Conservation (phyloP, 2,888 invertebrate species). For the Lottia scabra region DNA sequence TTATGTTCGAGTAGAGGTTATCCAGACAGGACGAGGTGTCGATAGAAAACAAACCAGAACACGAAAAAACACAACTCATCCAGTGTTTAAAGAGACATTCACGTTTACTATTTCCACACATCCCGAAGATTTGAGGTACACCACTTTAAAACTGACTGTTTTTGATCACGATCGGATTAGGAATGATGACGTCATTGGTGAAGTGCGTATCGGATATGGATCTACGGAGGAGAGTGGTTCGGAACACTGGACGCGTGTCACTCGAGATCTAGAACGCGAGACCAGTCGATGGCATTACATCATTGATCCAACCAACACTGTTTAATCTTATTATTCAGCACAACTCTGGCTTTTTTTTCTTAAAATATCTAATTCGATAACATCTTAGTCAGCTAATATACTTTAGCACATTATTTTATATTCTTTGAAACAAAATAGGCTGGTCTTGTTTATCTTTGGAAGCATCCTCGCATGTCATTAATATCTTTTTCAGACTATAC, state of each 20-base stretch:
- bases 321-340: no score
- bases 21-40: constrained; percentile 56
- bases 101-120: constrained; percentile 58
- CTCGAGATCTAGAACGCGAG: constrained; percentile 65
- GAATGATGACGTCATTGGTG: constrained; percentile 68
- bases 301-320: constrained; percentile 33
- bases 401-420: no score
- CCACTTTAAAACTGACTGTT: constrained; percentile 65
- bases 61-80: constrained; percentile 50
- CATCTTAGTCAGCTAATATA: no score
- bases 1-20: constrained; percentile 67
- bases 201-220: constrained; percentile 58
- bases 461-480: no score
- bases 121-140: constrained; percentile 63
- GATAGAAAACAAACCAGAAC: constrained; percentile 58
- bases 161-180: constrained; percentile 62
- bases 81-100: constrained; percentile 53
- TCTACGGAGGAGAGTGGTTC: constrained; percentile 67
- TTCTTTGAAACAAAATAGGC: no score
- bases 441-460: no score
- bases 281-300: constrained; percentile 63
- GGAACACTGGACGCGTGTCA: constrained; percentile 67
- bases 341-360: no score
- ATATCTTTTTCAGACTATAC: no score
- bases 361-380: no score